A percentile compares a stretch with the other conserved stretches of the same genome.
phyloP scores from a whole-genome alignment of 2,888 invertebrate genomes.

The Prionchulus punctatus region DNA sequence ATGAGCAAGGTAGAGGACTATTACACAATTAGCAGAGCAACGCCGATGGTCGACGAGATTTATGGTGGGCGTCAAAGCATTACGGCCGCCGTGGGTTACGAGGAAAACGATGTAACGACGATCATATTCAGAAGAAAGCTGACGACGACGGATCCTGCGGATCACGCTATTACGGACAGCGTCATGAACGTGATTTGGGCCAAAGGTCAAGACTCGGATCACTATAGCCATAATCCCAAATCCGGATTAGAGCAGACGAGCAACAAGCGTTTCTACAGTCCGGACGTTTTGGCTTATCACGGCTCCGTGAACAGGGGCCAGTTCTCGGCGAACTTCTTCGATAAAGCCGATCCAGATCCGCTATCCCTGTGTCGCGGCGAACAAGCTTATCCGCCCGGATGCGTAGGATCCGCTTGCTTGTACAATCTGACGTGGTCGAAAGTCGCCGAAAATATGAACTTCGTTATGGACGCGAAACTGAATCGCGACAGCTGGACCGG shows the following conservation, averaged over 20 bases:
- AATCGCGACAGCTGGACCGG: slow-evolving; percentile 28
- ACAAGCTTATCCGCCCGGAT: slow-evolving; percentile 15
- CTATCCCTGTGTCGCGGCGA: slow-evolving; percentile 26
- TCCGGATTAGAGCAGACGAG: slow-evolving; percentile 44
- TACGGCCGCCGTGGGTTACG: slow-evolving; percentile 70
- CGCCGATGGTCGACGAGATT: slow-evolving; percentile 66
- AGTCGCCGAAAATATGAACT: slow-evolving; percentile 19
- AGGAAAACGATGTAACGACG: slow-evolving; percentile 71
- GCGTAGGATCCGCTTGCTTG: slow-evolving; percentile 16
- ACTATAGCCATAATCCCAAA: slow-evolving; percentile 53
- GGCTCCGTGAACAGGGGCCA: slow-evolving; percentile 58
- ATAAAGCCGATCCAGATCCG: not conserved
- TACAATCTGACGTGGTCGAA: slow-evolving; percentile 27
- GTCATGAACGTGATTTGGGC: slow-evolving; percentile 88
- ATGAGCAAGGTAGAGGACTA: slow-evolving; percentile 51
- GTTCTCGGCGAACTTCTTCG: slow-evolving; percentile 63
- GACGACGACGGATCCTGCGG: not conserved
- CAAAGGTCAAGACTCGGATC: slow-evolving; percentile 62
- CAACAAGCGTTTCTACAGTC: not conserved
- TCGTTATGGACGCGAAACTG: slow-evolving; percentile 20
- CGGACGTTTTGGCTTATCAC: slow-evolving; percentile 49
- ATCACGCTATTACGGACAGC: slow-evolving; percentile 38
- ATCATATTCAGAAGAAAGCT: slow-evolving; percentile 55
- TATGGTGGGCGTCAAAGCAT: slow-evolving; percentile 80
- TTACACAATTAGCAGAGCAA: slow-evolving; percentile 45